Percentiles rank a stretch among this genome's conserved stretches.
phyloP scores from a whole-genome alignment of 2,797 vertebrate genomes.

The Phaenicophaeus curvirostris region DNA sequence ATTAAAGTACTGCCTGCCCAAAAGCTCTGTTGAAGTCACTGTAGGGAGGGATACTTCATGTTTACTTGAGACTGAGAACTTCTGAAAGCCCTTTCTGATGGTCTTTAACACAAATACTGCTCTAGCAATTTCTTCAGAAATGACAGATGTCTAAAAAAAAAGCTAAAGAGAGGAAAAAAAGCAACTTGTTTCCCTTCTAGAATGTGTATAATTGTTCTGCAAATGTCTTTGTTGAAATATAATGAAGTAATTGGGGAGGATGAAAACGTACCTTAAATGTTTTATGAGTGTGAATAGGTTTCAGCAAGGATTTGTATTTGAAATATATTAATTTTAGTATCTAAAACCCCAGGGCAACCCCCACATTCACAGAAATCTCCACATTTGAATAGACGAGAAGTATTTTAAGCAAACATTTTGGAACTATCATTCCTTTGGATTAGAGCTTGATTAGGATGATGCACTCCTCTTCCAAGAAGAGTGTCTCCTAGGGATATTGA shows the following conservation, averaged over 20 bases:
- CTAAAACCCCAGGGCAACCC: neutral
- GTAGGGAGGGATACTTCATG: neutral
- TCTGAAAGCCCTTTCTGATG: neutral
- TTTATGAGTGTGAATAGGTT: neutral
- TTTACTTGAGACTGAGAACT: neutral
- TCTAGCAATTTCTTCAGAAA: neutral
- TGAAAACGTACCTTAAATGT: neutral
- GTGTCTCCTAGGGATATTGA: neutral
- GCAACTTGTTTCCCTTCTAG: neutral
- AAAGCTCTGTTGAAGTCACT: neutral
- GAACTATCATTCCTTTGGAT: neutral
- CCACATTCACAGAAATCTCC: neutral
- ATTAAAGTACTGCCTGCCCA: neutral
- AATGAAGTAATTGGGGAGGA: neutral
- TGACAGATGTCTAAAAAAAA: neutral
- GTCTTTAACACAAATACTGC: neutral
- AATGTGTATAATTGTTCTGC: neutral
- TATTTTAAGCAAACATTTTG: neutral
- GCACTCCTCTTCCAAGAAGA: neutral
- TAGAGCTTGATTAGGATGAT: neutral
- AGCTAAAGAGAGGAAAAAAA: neutral
- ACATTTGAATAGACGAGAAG: neutral
- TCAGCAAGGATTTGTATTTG: neutral
- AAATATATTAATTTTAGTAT: neutral
- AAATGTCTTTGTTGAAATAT: neutral